phyloP scores from a whole-genome alignment of 2,113 vertebrate genomes.

The Mustela lutreola region DNA sequence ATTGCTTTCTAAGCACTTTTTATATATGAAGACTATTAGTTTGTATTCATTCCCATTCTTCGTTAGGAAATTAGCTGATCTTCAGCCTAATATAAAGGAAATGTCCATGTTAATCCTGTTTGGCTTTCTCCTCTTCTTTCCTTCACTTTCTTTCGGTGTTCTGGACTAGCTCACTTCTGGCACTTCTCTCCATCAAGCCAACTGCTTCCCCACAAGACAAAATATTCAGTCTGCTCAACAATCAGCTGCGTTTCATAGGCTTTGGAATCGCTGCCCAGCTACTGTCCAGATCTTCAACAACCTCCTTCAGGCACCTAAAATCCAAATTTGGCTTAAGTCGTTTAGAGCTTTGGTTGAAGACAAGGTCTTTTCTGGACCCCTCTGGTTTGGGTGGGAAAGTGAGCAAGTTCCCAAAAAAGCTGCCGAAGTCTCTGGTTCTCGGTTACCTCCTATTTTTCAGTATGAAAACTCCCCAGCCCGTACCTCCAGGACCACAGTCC shows the following conservation, averaged over 20 bases:
- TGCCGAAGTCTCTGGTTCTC: neutral
- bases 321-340: neutral
- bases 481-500: neutral
- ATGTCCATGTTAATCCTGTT: too few relatives aligned
- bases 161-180: neutral
- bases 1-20: conserved; percentile 18
- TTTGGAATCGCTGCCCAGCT: neutral
- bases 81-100: neutral
- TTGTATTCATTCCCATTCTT: neutral
- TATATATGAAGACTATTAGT: neutral
- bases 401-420: neutral
- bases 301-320: neutral
- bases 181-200: neutral
- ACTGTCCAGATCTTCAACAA: neutral
- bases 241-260: neutral
- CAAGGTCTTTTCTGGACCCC: neutral
- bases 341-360: neutral
- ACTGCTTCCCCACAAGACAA: neutral
- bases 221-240: neutral
- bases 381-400: neutral
- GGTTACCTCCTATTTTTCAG: neutral
- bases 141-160: neutral
- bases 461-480: neutral
- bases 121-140: neutral
- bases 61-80: neutral